Evolutionary conservation across 1,140 invertebrate genomes (phyloP).

Genomic region (Platyscapa corneri): DNA sequence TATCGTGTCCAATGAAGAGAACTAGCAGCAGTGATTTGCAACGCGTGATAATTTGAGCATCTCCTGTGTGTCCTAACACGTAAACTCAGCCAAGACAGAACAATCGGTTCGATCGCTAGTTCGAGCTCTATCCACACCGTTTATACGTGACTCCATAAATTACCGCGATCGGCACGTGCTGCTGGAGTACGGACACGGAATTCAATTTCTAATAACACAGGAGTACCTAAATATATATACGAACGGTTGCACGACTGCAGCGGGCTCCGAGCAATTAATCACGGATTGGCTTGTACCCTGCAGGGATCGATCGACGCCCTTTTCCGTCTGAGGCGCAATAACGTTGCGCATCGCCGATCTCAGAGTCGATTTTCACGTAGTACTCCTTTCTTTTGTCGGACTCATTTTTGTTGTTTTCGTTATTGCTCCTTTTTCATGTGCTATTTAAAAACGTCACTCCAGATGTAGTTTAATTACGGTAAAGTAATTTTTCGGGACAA

Average conservation of each 20-base stretch:
- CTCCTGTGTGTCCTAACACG: neutral
- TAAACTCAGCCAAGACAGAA: neutral
- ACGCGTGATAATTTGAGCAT: neutral
- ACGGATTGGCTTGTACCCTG: neutral
- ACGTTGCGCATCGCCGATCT: neutral
- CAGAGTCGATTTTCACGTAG: neutral
- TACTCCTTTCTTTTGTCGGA: neutral
- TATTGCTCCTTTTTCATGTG: neutral
- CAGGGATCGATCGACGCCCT: constrained; percentile 14
- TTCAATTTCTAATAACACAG: constrained; percentile 47
- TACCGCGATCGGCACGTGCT: neutral
- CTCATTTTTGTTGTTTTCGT: neutral
- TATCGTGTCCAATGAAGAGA: neutral
- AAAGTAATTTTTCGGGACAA: neutral
- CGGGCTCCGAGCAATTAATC: constrained; percentile 30
- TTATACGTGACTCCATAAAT: constrained; percentile 22
- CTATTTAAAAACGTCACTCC: neutral
- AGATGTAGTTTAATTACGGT: neutral
- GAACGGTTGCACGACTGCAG: neutral
- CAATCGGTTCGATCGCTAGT: constrained; percentile 20
- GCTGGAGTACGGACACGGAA: neutral
- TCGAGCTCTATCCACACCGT: neutral
- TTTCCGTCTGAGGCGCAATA: neutral
- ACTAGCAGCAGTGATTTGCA: neutral
- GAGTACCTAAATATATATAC: neutral